Evolutionary conservation across 2,888 invertebrate genomes (phyloP).

Genomic region (Mechanitis messenoides): DNA sequence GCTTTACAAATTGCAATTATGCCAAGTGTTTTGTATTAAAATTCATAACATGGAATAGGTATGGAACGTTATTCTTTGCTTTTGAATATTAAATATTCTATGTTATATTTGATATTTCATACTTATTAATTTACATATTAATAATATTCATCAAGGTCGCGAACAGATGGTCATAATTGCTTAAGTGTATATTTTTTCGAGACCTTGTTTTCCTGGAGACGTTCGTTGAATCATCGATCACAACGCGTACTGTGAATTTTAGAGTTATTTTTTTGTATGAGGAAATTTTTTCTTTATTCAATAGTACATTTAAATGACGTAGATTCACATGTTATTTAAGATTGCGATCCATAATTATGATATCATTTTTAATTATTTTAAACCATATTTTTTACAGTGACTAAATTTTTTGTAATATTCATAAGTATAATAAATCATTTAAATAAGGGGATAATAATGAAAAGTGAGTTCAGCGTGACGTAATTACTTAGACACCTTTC

Average conservation of each 20-base stretch:
- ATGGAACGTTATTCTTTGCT: too few relatives aligned
- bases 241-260: slow-evolving; percentile 12
- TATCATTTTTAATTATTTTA: too few relatives aligned
- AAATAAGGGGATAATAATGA: not conserved
- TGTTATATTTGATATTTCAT: not conserved
- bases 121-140: slow-evolving; percentile 3
- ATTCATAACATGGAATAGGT: too few relatives aligned
- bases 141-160: slow-evolving; percentile 21
- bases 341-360: too few relatives aligned
- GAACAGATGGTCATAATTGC: slow-evolving; percentile 28
- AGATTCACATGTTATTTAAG: too few relatives aligned
- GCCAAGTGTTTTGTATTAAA: not conserved
- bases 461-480: slow-evolving; percentile 3
- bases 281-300: slow-evolving; percentile 5
- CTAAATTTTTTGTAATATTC: too few relatives aligned
- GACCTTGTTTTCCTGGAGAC: slow-evolving; percentile 23
- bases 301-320: too few relatives aligned
- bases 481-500: not conserved
- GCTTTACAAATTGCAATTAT: not conserved
- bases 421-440: not conserved
- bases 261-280: slow-evolving; percentile 9
- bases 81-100: not conserved
- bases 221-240: slow-evolving; percentile 26
- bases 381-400: too few relatives aligned
- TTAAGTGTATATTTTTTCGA: slow-evolving; percentile 22